Evolutionary conservation across 2,113 vertebrate genomes (phyloP).

Genomic region (Silurus glanis): DNA sequence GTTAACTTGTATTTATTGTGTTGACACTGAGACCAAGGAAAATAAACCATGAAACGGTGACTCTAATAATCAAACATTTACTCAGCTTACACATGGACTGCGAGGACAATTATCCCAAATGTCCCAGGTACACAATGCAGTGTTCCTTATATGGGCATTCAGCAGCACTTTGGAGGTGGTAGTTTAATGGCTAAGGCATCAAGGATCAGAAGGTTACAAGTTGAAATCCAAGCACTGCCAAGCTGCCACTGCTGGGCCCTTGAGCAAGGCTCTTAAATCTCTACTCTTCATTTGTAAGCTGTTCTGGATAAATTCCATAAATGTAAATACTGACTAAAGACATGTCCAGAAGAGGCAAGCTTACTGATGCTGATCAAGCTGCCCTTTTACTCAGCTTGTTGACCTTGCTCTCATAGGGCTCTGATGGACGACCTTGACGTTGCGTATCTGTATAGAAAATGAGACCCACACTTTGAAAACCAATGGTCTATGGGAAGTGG

Average conservation of each 20-base stretch:
- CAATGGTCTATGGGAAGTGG: no score
- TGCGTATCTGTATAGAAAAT: no score
- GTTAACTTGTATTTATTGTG: not conserved
- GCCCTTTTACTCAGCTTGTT: not conserved
- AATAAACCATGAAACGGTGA: not conserved
- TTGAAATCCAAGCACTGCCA: no score
- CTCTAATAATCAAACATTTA: constrained; percentile 21
- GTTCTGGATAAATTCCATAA: no score
- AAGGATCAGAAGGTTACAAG: no score
- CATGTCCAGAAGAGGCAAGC: not conserved
- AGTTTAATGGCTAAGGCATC: no score
- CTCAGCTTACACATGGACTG: not conserved
- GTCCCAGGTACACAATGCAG: not conserved
- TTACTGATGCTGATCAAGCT: not conserved
- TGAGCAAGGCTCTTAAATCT: no score
- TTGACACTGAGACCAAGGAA: not conserved
- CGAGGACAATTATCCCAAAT: not conserved
- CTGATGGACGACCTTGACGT: not conserved
- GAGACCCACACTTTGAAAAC: no score
- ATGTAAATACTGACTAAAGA: not conserved
- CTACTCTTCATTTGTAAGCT: no score
- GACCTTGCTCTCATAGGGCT: not conserved
- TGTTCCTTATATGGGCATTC: not conserved
- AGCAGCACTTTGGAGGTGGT: not conserved
- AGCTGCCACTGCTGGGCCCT: no score